Percentiles rank a stretch among this genome's conserved stretches.
phyloP scores from a whole-genome alignment of 1,140 invertebrate species.

The Tetraneura akinire region DNA sequence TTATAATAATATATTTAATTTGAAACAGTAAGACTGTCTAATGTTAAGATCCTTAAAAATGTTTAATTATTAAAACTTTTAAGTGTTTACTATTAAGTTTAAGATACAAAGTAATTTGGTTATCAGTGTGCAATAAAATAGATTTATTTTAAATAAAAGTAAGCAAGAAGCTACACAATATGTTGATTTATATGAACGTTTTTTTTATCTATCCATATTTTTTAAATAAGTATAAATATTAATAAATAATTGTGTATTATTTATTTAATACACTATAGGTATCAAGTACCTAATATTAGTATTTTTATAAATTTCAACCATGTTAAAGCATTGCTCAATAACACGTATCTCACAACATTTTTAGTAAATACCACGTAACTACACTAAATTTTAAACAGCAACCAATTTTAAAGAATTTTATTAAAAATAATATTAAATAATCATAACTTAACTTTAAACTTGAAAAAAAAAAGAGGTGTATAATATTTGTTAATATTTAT shows the following conservation, averaged over 20 bases:
- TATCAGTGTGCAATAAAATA: too few species aligned
- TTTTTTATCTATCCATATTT: too few species aligned
- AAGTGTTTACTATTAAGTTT: not conserved
- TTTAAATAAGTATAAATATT: too few species aligned
- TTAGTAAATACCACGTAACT: conserved; percentile 17
- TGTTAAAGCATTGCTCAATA: conserved; percentile 30
- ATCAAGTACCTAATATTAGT: conserved; percentile 33
- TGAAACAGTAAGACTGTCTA: not conserved
- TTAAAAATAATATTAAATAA: too few species aligned
- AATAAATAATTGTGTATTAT: too few species aligned
- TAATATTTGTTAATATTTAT: not conserved
- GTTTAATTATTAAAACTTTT: not conserved
- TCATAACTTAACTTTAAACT: not conserved
- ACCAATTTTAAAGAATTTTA: not conserved
- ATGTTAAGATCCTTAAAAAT: not conserved
- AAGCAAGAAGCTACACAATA: too few species aligned
- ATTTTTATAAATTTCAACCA: conserved; percentile 3
- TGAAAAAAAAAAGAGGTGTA: not conserved
- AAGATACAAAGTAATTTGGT: not conserved
- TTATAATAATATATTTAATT: too few species aligned
- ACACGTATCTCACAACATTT: conserved; percentile 20
- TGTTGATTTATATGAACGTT: too few species aligned
- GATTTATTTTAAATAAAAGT: too few species aligned
- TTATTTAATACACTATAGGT: too few species aligned
- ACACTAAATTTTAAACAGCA: conserved; percentile 1